Percentiles rank a stretch among this genome's conserved stretches.
phyloP scores from a whole-genome alignment of 2,113 vertebrate species.

The Daboia siamensis region DNA sequence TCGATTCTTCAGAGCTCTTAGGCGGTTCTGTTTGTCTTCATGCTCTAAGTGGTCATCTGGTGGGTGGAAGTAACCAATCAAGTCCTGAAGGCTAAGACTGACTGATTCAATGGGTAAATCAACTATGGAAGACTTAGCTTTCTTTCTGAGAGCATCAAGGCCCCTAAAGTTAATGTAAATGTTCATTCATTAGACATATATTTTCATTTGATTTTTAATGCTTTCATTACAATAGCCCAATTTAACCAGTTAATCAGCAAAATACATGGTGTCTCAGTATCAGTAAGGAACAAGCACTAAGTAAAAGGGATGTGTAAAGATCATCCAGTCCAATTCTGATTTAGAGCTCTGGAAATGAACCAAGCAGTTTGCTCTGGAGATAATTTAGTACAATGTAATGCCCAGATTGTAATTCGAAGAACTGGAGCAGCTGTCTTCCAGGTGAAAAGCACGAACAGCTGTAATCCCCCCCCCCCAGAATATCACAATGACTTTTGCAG shows the following conservation, averaged over 20 bases:
- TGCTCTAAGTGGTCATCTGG: slow-evolving; percentile 92
- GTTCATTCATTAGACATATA: not conserved
- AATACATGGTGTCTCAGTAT: not conserved
- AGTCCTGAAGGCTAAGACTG: slow-evolving; percentile 88
- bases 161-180: slow-evolving; percentile 71
- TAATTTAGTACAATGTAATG: not conserved
- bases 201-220: not conserved
- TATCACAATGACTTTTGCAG: not conserved
- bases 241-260: not conserved
- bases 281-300: not conserved
- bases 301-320: not conserved
- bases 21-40: slow-evolving; percentile 91
- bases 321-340: not conserved
- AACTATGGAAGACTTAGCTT: slow-evolving; percentile 69
- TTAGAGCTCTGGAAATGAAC: not conserved
- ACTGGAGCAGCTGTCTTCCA: not conserved
- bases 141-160: slow-evolving; percentile 86
- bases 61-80: slow-evolving; percentile 94
- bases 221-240: not conserved
- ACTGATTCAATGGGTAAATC: slow-evolving; percentile 93
- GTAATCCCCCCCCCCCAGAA: not conserved
- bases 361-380: not conserved
- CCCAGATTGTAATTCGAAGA: not conserved
- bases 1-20: slow-evolving; percentile 90
- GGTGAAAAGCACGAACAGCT: not conserved